A percentile compares a stretch with the other conserved stretches of the same genome.
phyloP scores from a whole-genome alignment of 92 coral and sea anemone genomes.

The Chrysogorgia sp. region DNA sequence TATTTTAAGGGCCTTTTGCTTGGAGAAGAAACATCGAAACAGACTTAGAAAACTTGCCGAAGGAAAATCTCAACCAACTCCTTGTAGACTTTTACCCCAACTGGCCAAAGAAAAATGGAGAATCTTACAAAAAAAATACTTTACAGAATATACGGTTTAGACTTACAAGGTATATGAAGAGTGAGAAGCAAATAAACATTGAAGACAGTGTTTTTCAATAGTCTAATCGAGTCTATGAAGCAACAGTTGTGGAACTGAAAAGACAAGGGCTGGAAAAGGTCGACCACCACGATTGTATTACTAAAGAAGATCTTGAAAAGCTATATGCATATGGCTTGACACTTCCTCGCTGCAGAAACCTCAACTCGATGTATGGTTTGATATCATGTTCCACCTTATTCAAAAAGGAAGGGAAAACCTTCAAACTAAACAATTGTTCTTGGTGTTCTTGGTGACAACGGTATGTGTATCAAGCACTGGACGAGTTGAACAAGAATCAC shows the following conservation, averaged over 20 bases:
- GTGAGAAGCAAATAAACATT: background rate
- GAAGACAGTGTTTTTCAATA: conserved; percentile 3
- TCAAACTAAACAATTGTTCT: background rate
- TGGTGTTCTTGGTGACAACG: background rate
- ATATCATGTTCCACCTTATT: conserved; percentile 17
- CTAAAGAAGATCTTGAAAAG: conserved; percentile 29
- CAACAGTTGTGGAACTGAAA: conserved; percentile 2
- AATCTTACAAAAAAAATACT: no score
- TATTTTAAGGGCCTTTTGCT: conserved; percentile 42
- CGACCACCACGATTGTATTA: conserved; percentile 27
- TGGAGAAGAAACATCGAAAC: conserved; percentile 6
- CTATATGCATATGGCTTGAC: conserved; percentile 36
- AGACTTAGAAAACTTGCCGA: conserved; percentile 16
- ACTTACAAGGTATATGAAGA: conserved; percentile 10
- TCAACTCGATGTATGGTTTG: conserved; percentile 22
- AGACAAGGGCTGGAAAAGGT: conserved; percentile 16
- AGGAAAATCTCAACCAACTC: conserved; percentile 66
- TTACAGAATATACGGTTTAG: conserved; percentile 9
- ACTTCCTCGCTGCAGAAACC: conserved; percentile 2
- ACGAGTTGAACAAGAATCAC: background rate
- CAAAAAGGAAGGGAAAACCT: background rate
- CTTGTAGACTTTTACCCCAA: conserved; percentile 54
- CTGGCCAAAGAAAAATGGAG: background rate
- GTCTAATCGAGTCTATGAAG: conserved; percentile 28
- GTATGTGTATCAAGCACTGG: background rate